A percentile compares a stretch with the other conserved stretches of the same genome.
Conservation (phyloP, 1,140 invertebrate genomes). For the Adoxophyes honmai region DNA sequence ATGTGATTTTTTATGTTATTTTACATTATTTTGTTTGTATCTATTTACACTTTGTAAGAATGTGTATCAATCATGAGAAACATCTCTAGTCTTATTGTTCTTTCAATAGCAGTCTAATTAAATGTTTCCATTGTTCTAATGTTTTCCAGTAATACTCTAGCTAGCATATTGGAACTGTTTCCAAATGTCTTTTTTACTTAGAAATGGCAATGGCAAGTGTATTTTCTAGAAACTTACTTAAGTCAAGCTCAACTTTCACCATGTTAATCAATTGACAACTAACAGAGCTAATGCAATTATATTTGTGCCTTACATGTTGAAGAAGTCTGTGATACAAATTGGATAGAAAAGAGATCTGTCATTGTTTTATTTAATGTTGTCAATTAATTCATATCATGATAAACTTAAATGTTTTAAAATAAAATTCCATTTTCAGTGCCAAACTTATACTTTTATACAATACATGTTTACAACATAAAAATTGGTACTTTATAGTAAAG, state of each 20-base stretch:
- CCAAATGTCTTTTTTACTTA: not conserved
- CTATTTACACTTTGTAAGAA: not conserved
- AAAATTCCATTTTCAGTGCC: constrained; percentile 1
- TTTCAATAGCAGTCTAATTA: not conserved
- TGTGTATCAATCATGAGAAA: not conserved
- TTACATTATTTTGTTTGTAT: too few relatives aligned
- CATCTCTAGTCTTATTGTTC: constrained; percentile 2
- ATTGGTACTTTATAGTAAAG: too few relatives aligned
- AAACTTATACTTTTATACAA: not conserved
- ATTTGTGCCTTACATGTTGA: constrained; percentile 40
- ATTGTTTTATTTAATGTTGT: not conserved
- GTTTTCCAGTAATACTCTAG: not conserved
- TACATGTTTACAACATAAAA: too few relatives aligned
- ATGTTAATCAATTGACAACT: constrained; percentile 11
- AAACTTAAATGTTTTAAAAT: not conserved
- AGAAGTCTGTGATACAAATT: constrained; percentile 37
- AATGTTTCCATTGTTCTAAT: constrained; percentile 3
- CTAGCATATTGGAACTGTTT: not conserved
- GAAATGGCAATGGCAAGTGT: not conserved
- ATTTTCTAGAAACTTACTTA: constrained; percentile 14
- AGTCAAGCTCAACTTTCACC: constrained; percentile 26
- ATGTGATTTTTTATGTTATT: constrained; percentile 5
- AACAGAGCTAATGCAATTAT: constrained; percentile 22
- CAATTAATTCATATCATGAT: not conserved
- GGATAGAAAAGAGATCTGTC: not conserved